Conservation (phyloP, 1,140 invertebrate genomes). For the Pogonomyrmex californicus region DNA sequence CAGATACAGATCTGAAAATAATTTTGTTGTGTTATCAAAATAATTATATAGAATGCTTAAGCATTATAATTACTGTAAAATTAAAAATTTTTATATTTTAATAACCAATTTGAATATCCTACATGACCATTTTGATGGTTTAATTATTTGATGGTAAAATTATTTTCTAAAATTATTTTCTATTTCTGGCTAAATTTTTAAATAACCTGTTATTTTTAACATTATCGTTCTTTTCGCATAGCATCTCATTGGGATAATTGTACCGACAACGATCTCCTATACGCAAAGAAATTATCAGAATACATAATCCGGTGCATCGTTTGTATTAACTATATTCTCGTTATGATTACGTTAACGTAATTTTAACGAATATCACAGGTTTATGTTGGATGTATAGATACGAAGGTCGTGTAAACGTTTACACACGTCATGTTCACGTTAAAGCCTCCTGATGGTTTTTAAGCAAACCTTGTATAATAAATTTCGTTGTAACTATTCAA, state of each 20-base stretch:
- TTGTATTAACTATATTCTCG: not conserved
- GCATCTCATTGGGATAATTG: not conserved
- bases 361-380: not conserved
- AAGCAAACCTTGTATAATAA: conserved; percentile 2
- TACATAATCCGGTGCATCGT: not conserved
- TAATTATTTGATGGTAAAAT: no score
- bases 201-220: no score
- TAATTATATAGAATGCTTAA: no score
- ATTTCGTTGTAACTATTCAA: not conserved
- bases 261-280: not conserved
- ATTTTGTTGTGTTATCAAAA: no score
- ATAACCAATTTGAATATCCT: no score
- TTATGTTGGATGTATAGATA: not conserved
- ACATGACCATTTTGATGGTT: no score
- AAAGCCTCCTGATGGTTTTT: conserved; percentile 14
- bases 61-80: no score
- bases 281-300: not conserved
- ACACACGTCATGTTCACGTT: not conserved
- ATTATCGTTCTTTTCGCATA: not conserved
- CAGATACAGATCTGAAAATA: no score
- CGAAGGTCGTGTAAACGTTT: conserved; percentile 32
- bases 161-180: no score
- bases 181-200: no score
- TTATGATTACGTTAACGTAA: not conserved
- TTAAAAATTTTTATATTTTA: no score